These are phyloP conservation scores for Sterna hirundo DNA, from an alignment of 2,113 vertebrate genomes.

Conservation along the genomic window DNA sequence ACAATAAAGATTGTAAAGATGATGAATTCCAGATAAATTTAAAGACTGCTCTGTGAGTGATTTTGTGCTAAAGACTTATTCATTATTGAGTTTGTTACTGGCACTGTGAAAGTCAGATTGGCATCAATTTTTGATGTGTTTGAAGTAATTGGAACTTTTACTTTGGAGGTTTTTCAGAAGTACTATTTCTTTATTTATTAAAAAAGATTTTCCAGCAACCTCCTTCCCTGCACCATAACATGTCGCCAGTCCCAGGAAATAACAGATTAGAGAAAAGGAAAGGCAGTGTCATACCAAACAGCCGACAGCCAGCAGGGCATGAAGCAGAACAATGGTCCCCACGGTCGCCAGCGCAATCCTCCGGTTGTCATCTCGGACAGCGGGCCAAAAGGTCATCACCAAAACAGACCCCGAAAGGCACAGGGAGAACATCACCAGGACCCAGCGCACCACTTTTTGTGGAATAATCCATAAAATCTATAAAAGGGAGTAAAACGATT, in stretches of 20 bases:
- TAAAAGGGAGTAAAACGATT: background rate
- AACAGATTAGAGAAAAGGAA: background rate
- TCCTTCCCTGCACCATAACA: background rate
- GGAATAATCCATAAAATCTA: constrained; percentile 93
- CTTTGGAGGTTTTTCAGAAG: background rate
- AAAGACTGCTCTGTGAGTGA: background rate
- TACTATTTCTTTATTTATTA: background rate
- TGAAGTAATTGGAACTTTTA: background rate
- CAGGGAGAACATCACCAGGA: constrained; percentile 83
- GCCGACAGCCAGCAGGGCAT: constrained; percentile 87
- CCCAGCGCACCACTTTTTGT: constrained; percentile 84
- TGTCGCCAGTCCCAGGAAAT: background rate
- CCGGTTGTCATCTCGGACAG: constrained; percentile 88
- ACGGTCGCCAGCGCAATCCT: constrained; percentile 80
- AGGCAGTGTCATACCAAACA: constrained; percentile 83
- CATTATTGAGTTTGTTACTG: background rate
- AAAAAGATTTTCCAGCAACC: background rate
- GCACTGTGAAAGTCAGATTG: background rate
- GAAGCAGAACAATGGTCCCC: constrained; percentile 80
- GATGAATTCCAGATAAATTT: background rate
- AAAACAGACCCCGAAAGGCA: constrained; percentile 91
- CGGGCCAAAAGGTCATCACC: constrained; percentile 94
- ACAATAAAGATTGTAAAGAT: background rate
- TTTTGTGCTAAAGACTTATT: background rate
- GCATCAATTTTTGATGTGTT: background rate